Evolutionary conservation across 1,140 invertebrate genomes (phyloP).

Genomic region (Achroia grisella): DNA sequence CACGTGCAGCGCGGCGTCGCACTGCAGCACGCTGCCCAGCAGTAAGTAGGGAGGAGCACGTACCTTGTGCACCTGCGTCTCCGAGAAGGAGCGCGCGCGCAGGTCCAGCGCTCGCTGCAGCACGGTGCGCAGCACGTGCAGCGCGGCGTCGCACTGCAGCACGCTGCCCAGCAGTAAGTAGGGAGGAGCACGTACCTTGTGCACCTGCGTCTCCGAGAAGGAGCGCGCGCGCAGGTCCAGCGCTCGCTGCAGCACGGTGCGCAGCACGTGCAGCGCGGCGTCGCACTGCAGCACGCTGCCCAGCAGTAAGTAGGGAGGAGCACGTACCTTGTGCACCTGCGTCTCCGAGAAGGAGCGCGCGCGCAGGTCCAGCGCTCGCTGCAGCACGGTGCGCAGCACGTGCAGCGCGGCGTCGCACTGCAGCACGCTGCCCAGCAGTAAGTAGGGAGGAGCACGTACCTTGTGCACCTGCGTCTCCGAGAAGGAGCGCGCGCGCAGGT

Average conservation of each 20-base stretch:
- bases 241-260: conserved; percentile 82
- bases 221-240: conserved; percentile 82
- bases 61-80: conserved; percentile 88
- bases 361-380: conserved; percentile 80
- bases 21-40: conserved; percentile 90
- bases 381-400: conserved; percentile 85
- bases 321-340: conserved; percentile 86
- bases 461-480: conserved; percentile 91
- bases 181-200: conserved; percentile 81
- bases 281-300: conserved; percentile 94
- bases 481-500: conserved; percentile 84
- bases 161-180: conserved; percentile 89
- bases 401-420: conserved; percentile 94
- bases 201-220: conserved; percentile 92
- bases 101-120: conserved; percentile 82
- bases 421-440: conserved; percentile 86
- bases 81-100: conserved; percentile 88
- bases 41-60: conserved; percentile 82
- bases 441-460: conserved; percentile 84
- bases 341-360: conserved; percentile 91
- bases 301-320: too few relatives aligned
- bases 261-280: conserved; percentile 90
- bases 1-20: conserved; percentile 92
- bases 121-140: conserved; percentile 87
- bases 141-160: conserved; percentile 92